Base-by-base conservation (phyloP, 2,113 vertebrate genomes). In the Lates calcarifer region DNA sequence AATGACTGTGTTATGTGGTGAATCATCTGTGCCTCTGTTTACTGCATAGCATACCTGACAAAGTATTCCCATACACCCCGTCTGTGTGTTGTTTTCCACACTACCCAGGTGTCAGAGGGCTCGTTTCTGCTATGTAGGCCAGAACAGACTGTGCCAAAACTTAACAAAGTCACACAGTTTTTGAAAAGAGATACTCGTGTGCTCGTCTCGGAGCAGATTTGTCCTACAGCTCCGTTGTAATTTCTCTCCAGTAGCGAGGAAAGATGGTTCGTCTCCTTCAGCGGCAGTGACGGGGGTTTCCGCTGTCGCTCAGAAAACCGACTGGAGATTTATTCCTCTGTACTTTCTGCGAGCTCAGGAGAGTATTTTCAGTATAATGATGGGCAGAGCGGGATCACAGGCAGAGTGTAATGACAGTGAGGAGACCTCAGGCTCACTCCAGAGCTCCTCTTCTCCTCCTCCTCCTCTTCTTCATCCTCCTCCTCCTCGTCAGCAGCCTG, bases 21-120 rank as follows among this genome's bases (percentile, higher is more conserved):
- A 88, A 83, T 86, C 74, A 81, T 55, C 63, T n/a, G 41, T n/a
- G 26, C 18, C 6, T 47, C 57, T 77, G 79, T 83, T 92, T 84
- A 82, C 77, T 64, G 78, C 64, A 28, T 1, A 33, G 31, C 66
- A 87, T 87, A 75, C 84, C 76, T 77, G 74, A 72, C 67, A 77
- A 85, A 86, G 82, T 79, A 18, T 64, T 83, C 65, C 79, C 82
- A 74, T 68, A 31, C 1, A 31, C 58, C 1, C 1, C 0, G 0
- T 22, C 8, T 10, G 5, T 28, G 39, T 18, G 26, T 70, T 37
- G 43, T 31, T 78, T 47, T n/a, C 15, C 10, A 28, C 6, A 61
- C 29, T n/a, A 14, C 39, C 41, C 73, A 60, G 78, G 79, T 82
- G 73, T 57, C 39, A 28, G 31, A 14, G 4, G 28, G 64, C 37